Evolutionary conservation across 2,888 invertebrate genomes (phyloP).

Genomic region (Amiota communis): DNA sequence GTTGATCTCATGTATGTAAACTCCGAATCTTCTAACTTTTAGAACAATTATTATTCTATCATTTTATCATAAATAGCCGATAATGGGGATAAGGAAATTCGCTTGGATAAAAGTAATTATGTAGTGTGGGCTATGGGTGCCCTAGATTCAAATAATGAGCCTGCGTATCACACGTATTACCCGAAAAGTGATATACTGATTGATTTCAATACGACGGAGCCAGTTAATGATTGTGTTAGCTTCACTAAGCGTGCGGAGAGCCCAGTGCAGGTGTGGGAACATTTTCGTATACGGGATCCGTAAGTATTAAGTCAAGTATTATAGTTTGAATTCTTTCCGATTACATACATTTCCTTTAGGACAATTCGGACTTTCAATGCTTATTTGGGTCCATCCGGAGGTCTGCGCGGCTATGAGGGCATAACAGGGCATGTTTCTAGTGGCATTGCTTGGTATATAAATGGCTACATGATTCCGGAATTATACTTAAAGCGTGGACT

Average conservation of each 20-base stretch:
- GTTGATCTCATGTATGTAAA: slow-evolving; percentile 77
- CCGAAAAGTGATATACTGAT: slow-evolving; percentile 81
- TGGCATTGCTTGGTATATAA: slow-evolving; percentile 92
- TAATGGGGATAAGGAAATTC: slow-evolving; percentile 83
- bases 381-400: slow-evolving; percentile 88
- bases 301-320: slow-evolving; percentile 47
- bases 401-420: slow-evolving; percentile 83
- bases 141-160: slow-evolving; percentile 84
- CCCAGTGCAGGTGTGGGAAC: slow-evolving; percentile 76
- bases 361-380: slow-evolving; percentile 86
- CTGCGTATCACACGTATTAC: slow-evolving; percentile 87
- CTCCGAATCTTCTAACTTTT: background rate
- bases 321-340: no score
- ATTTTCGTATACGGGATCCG: slow-evolving; percentile 79
- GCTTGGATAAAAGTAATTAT: slow-evolving; percentile 77
- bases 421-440: slow-evolving; percentile 81
- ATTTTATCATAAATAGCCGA: slow-evolving; percentile 74
- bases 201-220: slow-evolving; percentile 79
- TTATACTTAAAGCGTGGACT: slow-evolving; percentile 89
- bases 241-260: slow-evolving; percentile 77
- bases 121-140: slow-evolving; percentile 90
- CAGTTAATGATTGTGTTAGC: slow-evolving; percentile 81
- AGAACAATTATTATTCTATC: background rate
- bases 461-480: slow-evolving; percentile 90
- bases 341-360: slow-evolving; percentile 41